Percentiles rank a stretch among this genome's conserved stretches.
Conservation (phyloP, 1,140 invertebrate species). For the Zaprionus camerounensis region DNA sequence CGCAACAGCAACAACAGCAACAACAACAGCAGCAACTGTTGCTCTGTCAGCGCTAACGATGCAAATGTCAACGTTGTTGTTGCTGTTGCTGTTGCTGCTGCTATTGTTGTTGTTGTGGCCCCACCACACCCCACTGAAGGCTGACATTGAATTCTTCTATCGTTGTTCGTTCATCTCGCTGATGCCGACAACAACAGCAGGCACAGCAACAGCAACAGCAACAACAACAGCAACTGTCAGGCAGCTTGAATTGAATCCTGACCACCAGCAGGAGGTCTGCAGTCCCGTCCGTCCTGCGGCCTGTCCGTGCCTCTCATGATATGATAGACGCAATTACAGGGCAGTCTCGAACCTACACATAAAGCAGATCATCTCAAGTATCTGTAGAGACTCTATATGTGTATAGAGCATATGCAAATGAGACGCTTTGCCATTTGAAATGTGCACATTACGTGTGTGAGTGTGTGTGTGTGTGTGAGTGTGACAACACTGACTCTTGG, state of each 20-base stretch:
- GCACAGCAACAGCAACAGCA: background rate
- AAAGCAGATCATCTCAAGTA: conserved; percentile 11
- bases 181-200: conserved; percentile 27
- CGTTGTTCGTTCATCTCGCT: conserved; percentile 44
- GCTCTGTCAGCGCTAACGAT: conserved; percentile 51
- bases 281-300: background rate
- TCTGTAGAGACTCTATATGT: background rate
- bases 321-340: conserved; percentile 30
- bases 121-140: conserved; percentile 22
- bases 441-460: conserved; percentile 1
- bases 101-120: conserved; percentile 12
- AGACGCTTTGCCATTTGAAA: conserved; percentile 30
- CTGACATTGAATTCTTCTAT: conserved; percentile 50
- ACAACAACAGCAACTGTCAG: conserved; percentile 5
- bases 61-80: conserved; percentile 51
- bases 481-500: conserved; percentile 9
- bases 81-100: conserved; percentile 3
- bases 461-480: conserved; percentile 2
- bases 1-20: conserved; percentile 37
- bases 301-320: background rate
- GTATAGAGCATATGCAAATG: conserved; percentile 24
- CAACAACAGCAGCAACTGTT: conserved; percentile 41
- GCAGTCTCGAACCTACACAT: background rate
- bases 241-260: conserved; percentile 25
- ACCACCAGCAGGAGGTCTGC: conserved; percentile 24